Evolutionary conservation across 2,888 invertebrate genomes (phyloP).

Genomic region (Hirudinaria manillensis): DNA sequence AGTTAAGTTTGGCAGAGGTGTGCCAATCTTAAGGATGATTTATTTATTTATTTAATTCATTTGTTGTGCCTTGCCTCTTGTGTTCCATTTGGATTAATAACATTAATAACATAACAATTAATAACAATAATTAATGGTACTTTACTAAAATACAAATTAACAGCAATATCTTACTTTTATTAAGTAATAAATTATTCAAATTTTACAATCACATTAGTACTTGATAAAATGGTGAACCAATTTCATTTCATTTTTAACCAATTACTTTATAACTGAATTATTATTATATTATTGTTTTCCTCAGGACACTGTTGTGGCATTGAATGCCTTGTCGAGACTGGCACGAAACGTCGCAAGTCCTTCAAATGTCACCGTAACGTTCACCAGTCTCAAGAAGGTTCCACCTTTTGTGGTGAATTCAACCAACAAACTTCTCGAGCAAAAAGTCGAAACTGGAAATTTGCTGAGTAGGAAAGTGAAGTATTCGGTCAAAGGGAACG

Average conservation of each 20-base stretch:
- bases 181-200: no score
- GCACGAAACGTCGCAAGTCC: not conserved
- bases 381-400: not conserved
- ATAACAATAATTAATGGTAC: no score
- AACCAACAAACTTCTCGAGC: not conserved
- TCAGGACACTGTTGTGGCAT: constrained; percentile 7
- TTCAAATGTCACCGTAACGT: not conserved
- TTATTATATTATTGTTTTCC: no score
- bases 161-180: no score
- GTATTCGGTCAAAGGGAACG: not conserved
- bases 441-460: not conserved
- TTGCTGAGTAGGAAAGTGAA: not conserved
- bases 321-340: not conserved
- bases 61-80: no score
- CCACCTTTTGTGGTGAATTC: not conserved
- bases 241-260: not conserved
- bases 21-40: no score
- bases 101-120: no score
- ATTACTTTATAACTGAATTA: not conserved
- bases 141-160: no score
- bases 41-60: no score
- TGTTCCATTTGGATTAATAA: no score
- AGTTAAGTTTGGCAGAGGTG: no score
- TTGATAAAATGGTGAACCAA: not conserved
- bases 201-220: no score